phyloP scores from a whole-genome alignment of 2,888 invertebrate species.

The Adineta ricciae region DNA sequence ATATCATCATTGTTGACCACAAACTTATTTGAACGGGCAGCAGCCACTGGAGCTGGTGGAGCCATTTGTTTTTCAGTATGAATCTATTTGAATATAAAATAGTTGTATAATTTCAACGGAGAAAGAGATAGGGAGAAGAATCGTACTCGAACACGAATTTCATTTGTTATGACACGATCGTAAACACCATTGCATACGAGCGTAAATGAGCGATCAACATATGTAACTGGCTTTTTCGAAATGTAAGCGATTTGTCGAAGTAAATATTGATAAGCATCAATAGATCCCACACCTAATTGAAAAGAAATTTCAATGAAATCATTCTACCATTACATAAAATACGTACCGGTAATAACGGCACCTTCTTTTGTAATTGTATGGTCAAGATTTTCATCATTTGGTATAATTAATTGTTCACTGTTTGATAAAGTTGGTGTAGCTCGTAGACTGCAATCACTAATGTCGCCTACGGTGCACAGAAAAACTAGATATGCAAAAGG shows the following conservation, averaged over 20 bases:
- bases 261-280: not conserved
- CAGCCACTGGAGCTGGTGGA: not conserved
- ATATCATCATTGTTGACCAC: not conserved
- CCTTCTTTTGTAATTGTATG: not conserved
- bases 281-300: not conserved
- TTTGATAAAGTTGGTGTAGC: not conserved
- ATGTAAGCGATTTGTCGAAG: conserved; percentile 8
- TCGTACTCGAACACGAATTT: conserved; percentile 16
- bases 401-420: not conserved
- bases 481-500: not conserved
- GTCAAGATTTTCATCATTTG: not conserved
- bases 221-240: not conserved
- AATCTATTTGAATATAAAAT: not conserved
- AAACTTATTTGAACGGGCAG: not conserved
- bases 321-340: too few relatives aligned
- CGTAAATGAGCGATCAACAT: not conserved
- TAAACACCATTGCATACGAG: not conserved
- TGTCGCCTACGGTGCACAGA: not conserved
- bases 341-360: not conserved
- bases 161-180: not conserved
- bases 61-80: not conserved
- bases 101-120: not conserved
- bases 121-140: not conserved
- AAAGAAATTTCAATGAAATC: too few relatives aligned
- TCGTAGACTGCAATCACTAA: not conserved